Evolutionary conservation across 2,888 invertebrate genomes (phyloP).

Genomic region (Ochropleura plecta): DNA sequence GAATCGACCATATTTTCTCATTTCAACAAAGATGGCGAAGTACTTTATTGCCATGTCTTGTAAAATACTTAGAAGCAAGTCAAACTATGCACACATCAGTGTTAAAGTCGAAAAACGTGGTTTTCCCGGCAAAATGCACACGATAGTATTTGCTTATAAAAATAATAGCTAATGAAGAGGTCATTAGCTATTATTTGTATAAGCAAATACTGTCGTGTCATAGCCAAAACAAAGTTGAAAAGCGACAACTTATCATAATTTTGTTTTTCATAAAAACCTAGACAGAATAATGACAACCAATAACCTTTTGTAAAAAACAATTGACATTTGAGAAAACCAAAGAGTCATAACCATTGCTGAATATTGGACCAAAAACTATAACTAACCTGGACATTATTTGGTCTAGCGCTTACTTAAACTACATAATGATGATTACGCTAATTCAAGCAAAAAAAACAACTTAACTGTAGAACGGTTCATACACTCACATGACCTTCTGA

Average conservation of each 20-base stretch:
- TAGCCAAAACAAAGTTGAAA: slow-evolving; percentile 9
- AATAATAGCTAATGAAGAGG: neutral
- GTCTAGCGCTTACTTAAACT: slow-evolving; percentile 2
- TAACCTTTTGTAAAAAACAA: slow-evolving; percentile 6
- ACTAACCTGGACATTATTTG: neutral
- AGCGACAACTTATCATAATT: neutral
- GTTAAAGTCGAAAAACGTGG: neutral
- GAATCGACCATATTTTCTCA: neutral
- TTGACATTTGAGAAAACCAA: neutral
- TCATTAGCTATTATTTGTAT: too few relatives aligned
- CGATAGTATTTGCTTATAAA: neutral
- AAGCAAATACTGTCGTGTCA: neutral
- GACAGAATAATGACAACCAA: neutral
- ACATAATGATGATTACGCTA: slow-evolving; percentile 38
- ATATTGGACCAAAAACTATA: neutral
- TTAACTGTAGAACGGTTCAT: neutral
- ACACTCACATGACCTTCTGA: slow-evolving; percentile 50
- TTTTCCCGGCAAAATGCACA: neutral
- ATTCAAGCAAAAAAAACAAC: slow-evolving; percentile 16
- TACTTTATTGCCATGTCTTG: neutral
- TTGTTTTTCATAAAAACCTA: neutral
- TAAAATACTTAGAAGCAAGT: neutral
- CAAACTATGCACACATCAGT: too few relatives aligned
- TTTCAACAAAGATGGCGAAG: neutral
- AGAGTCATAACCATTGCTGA: neutral